Evolutionary conservation across 2,888 invertebrate genomes (phyloP).

Genomic region (Elmis aenea): DNA sequence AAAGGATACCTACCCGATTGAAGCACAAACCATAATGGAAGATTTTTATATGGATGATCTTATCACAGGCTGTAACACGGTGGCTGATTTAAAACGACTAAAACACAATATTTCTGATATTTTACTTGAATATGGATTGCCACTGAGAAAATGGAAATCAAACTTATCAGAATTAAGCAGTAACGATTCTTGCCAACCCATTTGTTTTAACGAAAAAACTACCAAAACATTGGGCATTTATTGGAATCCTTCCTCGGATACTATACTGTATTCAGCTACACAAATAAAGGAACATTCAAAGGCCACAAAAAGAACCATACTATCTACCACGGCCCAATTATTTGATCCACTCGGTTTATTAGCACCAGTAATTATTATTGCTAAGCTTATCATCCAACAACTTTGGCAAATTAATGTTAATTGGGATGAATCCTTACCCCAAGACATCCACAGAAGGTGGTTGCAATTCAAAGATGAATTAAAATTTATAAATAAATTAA

Average conservation of each 20-base stretch:
- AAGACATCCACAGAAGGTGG: constrained; percentile 14
- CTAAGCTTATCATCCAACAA: constrained; percentile 25
- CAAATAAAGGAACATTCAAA: background rate
- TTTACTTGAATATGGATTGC: constrained; percentile 15
- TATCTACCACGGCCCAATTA: constrained; percentile 23
- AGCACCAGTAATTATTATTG: constrained; percentile 22
- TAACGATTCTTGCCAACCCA: too few relatives aligned
- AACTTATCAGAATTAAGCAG: too few relatives aligned
- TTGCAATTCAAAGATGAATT: too few relatives aligned
- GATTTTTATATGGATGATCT: constrained; percentile 25
- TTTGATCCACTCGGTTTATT: constrained; percentile 27
- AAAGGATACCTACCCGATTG: constrained; percentile 8
- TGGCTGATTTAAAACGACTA: constrained; percentile 13
- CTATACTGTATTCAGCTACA: background rate
- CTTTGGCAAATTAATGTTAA: constrained; percentile 19
- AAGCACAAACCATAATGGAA: constrained; percentile 12
- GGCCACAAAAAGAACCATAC: constrained; percentile 9
- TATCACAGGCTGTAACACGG: constrained; percentile 13
- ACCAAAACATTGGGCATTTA: constrained; percentile 11
- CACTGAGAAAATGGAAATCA: constrained; percentile 15
- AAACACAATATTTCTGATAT: constrained; percentile 17
- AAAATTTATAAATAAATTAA: constrained; percentile 14
- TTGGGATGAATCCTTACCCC: constrained; percentile 20
- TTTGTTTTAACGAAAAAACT: constrained; percentile 14
- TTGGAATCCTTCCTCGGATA: constrained; percentile 3